Conservation (phyloP, 2,888 invertebrate genomes). For the Dendrolimus pini region DNA sequence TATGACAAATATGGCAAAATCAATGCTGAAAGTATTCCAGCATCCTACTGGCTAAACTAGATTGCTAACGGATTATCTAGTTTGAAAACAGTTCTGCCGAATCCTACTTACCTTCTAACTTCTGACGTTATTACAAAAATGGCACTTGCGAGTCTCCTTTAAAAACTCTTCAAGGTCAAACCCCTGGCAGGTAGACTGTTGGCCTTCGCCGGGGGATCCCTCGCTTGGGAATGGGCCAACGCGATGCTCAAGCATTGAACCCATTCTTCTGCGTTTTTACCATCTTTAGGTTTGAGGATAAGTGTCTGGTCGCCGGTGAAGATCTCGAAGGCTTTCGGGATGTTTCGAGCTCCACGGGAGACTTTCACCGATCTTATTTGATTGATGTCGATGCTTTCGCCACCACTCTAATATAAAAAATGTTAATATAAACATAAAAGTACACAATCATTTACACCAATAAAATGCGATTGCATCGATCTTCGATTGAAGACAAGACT, state of each 20-base stretch:
- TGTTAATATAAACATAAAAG: neutral
- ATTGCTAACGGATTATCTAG: no score
- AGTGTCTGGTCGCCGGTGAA: constrained; percentile 95
- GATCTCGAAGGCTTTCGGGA: constrained; percentile 97
- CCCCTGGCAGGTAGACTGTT: constrained; percentile 69
- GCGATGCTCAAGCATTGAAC: constrained; percentile 96
- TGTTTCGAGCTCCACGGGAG: constrained; percentile 91
- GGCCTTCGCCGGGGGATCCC: constrained; percentile 71
- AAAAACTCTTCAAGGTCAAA: constrained; percentile 67
- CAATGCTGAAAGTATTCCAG: no score
- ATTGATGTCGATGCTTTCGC: constrained; percentile 91
- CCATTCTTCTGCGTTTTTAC: constrained; percentile 97
- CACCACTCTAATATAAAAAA: constrained; percentile 80
- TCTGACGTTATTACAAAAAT: neutral
- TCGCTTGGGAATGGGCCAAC: constrained; percentile 89
- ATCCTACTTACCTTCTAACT: no score
- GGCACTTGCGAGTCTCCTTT: constrained; percentile 1
- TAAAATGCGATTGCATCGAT: no score
- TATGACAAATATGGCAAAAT: no score
- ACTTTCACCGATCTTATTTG: constrained; percentile 97
- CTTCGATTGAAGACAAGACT: no score
- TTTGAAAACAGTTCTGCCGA: no score
- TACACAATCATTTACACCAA: neutral
- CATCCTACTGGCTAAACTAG: no score
- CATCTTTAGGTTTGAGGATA: constrained; percentile 95